Base-by-base conservation (phyloP, 2,888 invertebrate genomes). In the Tachina lurida region DNA sequence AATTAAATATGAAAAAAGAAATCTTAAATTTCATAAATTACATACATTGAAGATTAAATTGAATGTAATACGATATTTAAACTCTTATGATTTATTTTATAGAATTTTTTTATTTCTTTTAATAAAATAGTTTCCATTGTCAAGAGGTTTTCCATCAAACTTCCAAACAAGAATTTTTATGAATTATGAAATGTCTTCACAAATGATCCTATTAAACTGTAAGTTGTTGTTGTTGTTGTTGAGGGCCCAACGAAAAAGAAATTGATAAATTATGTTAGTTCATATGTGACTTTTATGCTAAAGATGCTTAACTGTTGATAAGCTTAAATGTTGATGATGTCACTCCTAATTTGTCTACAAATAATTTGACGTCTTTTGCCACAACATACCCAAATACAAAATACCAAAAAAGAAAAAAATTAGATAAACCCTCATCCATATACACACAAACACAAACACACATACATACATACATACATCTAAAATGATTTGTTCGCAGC, bases 251-350 rank as follows among this genome's bases (percentile, higher is more conserved):
- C 10, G 31, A 47, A 1, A 10, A n/a, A 60, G 43, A 49, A 49
- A 22, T 49, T 10, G 67, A 17, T 17, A 47, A 10, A 39, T 13
- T 15, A 43, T 75, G 52, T 67, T 58, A 58, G 19, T 43, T 63
- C 71, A 63, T 71, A 63, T 56, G 62, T 67, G 67, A 10, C 65
- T 65, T 77, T 49, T 73, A 60, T 41, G 60, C 68, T 43, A 54
- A 54, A 71, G 74, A 84, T 79, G 47, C 76, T 70, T 80, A 63
- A 56, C 49, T 65, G 71, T 67, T 76, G 83, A 86, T 86, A 86
- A 83, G 79, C 86, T 83, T 80, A 79, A 79, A 84, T 76, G 81
- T 68, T 86, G 89, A 90, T 90, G 90, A 91, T 90, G 90, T 90
- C 90, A 90, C 90, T 89, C 87, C 88, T 84, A 88, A 88, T 88